Base-by-base conservation (phyloP, 2,797 vertebrate genomes). In the Lophius americanus region DNA sequence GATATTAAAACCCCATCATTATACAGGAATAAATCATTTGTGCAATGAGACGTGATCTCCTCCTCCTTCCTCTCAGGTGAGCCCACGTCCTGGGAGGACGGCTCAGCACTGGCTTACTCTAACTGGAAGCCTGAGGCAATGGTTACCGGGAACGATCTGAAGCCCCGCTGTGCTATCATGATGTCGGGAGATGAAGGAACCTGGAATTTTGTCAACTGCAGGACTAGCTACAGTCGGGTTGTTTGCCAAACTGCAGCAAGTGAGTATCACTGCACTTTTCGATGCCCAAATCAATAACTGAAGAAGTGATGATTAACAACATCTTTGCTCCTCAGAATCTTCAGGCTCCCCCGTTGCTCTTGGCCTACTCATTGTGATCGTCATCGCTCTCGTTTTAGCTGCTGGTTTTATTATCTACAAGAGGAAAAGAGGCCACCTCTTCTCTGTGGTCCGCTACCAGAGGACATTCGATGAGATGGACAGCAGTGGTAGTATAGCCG, bases 171-270 rank as follows among this genome's bases (percentile, higher is more conserved):
- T 75, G 93, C 93, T 2, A 78, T 98, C 79, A 92, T 99, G 85
- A 70, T 92, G 51, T 87, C 94, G 4, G 84, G 84, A 52, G 92
- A 82, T 0, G 7, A 79, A 41, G 97, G 96, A 72, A 76, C 7
- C 1, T 99, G 98, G 98, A 93, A 76, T 42, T 79, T 85, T 60
- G 94, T 92, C 54, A 89, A 85, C 79, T 99, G 98, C 82, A 60
- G 59, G 2, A 56, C 3, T 0, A 94, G 92, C 67, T 76, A 68
- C 61, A 95, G 94, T 65, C 95, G 97, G 60, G 92, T 96, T 10
- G 92, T 99, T 84, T 99, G 98, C 91, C 95, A 96, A 93, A 91
- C 89, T 33, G 83, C 91, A 73, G 75, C 94, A 55, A 81, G 98
- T 99, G 91, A 44, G 94, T 94, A 64, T 50, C 54, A 4, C 49